These are phyloP conservation scores for Onychorhynchus coronatus DNA, from an alignment of 2,113 vertebrate species.

Conservation along the genomic window DNA sequence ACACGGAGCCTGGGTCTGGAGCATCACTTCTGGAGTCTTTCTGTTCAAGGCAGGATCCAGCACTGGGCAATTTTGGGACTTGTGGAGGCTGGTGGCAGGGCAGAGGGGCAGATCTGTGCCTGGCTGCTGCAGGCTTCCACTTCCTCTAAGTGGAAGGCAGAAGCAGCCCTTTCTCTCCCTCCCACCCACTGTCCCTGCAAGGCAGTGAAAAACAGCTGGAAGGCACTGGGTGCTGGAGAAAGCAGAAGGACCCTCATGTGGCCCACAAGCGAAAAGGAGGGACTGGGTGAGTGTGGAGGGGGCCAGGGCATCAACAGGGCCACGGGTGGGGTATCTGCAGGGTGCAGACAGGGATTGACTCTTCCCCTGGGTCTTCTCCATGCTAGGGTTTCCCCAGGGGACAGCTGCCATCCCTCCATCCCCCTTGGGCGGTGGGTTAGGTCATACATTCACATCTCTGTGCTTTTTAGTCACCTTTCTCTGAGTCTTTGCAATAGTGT, in stretches of 20 bases:
- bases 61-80: background rate
- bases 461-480: background rate
- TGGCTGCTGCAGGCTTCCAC: background rate
- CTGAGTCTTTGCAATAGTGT: accelerated
- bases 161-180: background rate
- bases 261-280: background rate
- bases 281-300: background rate
- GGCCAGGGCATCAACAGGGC: accelerated
- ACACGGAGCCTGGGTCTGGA: background rate
- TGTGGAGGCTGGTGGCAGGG: background rate
- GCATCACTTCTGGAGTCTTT: background rate
- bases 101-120: accelerated
- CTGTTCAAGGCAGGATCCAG: background rate
- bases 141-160: background rate
- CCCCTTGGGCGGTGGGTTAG: background rate
- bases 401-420: background rate
- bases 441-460: background rate
- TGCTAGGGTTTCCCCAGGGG: background rate
- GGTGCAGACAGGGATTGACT: accelerated
- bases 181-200: background rate
- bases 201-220: constrained; percentile 9
- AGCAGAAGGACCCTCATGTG: background rate
- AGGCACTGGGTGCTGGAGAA: constrained; percentile 34
- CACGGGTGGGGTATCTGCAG: background rate
- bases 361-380: background rate